Percentiles rank a stretch among this genome's conserved stretches.
Evolutionary conservation across 2,113 vertebrate species (phyloP).

Genomic region (Eubucco bourcierii): DNA sequence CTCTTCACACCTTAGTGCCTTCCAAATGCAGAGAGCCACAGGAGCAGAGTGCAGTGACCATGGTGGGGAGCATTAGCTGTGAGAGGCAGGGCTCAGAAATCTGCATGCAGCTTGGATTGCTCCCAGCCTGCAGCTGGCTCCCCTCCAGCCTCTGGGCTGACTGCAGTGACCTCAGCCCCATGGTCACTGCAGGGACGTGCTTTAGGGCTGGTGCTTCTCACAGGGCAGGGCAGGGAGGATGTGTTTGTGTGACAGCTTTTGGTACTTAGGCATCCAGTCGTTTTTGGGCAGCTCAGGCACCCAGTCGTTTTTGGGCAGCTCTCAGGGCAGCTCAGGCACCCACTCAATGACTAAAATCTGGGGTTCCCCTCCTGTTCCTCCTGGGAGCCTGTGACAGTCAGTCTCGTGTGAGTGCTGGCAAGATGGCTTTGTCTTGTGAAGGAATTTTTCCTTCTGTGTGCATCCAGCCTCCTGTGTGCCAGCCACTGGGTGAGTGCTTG

Average conservation of each 20-base stretch:
- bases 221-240: background rate
- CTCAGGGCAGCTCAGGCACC: background rate
- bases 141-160: background rate
- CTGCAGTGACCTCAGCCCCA: background rate
- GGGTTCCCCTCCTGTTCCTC: background rate
- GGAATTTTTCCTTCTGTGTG: background rate
- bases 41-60: slow-evolving; percentile 40
- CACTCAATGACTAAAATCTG: background rate
- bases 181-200: background rate
- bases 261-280: background rate
- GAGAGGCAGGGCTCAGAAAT: slow-evolving; percentile 49
- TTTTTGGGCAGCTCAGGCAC: no score
- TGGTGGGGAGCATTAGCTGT: slow-evolving; percentile 32
- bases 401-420: background rate
- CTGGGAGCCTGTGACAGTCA: background rate
- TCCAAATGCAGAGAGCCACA: slow-evolving; percentile 53
- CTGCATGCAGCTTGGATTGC: slow-evolving; percentile 41
- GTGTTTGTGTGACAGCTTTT: background rate
- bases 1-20: slow-evolving; percentile 27
- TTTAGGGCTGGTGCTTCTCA: background rate
- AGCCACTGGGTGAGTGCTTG: slow-evolving; percentile 2
- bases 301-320: no score
- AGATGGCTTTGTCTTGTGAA: background rate
- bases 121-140: slow-evolving; percentile 20
- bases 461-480: background rate